Base-by-base conservation (phyloP, 2,888 invertebrate genomes). In the Autographa pulchrina region DNA sequence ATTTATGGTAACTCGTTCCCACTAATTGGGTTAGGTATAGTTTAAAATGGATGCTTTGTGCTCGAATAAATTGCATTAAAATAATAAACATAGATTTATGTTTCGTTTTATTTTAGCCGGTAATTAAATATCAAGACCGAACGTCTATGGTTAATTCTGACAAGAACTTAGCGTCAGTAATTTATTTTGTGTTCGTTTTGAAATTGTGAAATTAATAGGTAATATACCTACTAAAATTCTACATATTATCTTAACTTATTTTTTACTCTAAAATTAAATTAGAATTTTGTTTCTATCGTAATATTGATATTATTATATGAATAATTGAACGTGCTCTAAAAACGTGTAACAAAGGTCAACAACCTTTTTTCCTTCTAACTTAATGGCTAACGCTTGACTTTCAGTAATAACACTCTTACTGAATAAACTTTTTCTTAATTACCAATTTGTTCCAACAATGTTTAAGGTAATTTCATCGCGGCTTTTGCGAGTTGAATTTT, bases 1-100 rank as follows among this genome's bases (percentile, higher is more conserved):
- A 68, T 65, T 70, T 75, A 66, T 65, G 75, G 72, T 65, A 69
- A 72, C 70, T 65, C 70, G 52, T 72, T 56, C 56, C n/a, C 54
- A 52, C 61, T 63, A 75, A 72, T 61, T 75, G 25, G 67, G 56
- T 71, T 72, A 16, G 59, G 20, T 58, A 70, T 11, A 63, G 61
- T 70, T 59, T 52, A 31, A 62, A 72, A 66, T 56, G 20, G 25
- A 65, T 38, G 52, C 65, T 72, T 68, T 62, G 48, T 58, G 25
- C 65, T 65, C 32, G 56, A 74, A 74, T 73, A 61, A 67, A 73
- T 78, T 58, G 11, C 65, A 52, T 72, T 67, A 38, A 68, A 52
- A 65, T 63, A 65, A 68, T 68, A 41, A 14, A 18, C n/a, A 5
- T 0, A 41, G 5, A n/a, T 16, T 8, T 48, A 1, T 48, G 0